These are phyloP conservation scores for Psittacus erithacus DNA, from an alignment of 2,113 vertebrate genomes.

Conservation along the genomic window DNA sequence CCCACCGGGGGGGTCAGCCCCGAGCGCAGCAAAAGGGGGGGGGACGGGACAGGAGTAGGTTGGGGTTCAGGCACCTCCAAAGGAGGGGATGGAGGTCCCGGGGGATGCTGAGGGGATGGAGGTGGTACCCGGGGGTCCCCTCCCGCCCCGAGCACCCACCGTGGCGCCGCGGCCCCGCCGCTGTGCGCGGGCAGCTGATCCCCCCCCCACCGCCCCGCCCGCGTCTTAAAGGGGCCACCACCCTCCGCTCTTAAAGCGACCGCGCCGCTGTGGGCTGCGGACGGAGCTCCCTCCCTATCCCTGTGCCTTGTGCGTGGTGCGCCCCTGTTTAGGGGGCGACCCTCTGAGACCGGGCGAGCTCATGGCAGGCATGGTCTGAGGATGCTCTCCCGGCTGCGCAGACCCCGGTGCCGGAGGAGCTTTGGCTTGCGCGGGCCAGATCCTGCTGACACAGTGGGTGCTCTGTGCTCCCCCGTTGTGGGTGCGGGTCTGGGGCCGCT, in stretches of 20 bases:
- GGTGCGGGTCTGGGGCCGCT: accelerated
- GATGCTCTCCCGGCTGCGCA: not conserved
- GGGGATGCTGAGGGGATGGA: not conserved
- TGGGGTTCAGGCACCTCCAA: too few relatives aligned
- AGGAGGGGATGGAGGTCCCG: too few relatives aligned
- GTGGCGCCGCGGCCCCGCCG: not conserved
- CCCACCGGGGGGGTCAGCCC: not conserved
- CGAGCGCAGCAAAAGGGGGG: too few relatives aligned
- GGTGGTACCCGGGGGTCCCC: not conserved
- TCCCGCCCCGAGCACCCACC: not conserved
- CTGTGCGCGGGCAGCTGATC: not conserved
- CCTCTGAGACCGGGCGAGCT: not conserved
- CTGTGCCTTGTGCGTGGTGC: not conserved
- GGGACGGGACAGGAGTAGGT: too few relatives aligned
- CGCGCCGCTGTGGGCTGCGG: not conserved
- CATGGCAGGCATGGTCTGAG: not conserved
- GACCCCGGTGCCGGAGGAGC: not conserved
- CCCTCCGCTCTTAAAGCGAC: constrained; percentile 34
- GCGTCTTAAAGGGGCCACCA: not conserved
- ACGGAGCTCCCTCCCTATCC: not conserved
- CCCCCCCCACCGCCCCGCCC: not conserved
- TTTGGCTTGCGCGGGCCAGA: not conserved
- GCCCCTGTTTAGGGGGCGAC: too few relatives aligned
- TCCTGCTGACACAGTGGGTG: too few relatives aligned
- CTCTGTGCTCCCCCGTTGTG: not conserved